Evolutionary conservation across 2,113 vertebrate genomes (phyloP).

Genomic region (Anarrhichthys ocellatus): DNA sequence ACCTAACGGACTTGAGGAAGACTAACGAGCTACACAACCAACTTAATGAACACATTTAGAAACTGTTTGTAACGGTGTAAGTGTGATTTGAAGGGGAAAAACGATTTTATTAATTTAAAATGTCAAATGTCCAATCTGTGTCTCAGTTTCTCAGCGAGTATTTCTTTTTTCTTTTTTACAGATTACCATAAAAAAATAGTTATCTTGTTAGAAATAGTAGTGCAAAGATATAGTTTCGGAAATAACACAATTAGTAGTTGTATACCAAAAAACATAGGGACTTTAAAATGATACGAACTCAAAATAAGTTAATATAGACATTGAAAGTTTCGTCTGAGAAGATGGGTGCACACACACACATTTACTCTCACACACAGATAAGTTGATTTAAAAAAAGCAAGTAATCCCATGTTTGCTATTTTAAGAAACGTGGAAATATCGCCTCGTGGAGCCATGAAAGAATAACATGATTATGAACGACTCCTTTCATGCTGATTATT

Average conservation of each 20-base stretch:
- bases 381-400: constrained; percentile 10
- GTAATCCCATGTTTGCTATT: constrained; percentile 24
- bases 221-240: constrained; percentile 79
- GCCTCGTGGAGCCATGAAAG: constrained; percentile 13
- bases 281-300: constrained; percentile 45
- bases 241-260: constrained; percentile 67
- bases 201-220: constrained; percentile 73
- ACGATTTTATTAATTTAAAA: not conserved
- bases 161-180: constrained; percentile 25
- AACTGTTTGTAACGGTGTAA: not conserved
- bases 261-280: constrained; percentile 25
- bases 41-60: not conserved
- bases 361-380: constrained; percentile 13
- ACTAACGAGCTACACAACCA: not conserved
- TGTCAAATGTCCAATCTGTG: constrained; percentile 9
- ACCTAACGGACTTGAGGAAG: not conserved
- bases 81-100: not conserved
- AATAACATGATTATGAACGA: constrained; percentile 31
- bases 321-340: constrained; percentile 55
- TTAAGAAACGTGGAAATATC: constrained; percentile 31
- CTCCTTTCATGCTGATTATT: constrained; percentile 37
- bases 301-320: constrained; percentile 74
- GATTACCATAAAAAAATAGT: constrained; percentile 61
- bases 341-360: constrained; percentile 28
- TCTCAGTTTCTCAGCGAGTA: constrained; percentile 9